phyloP scores from a whole-genome alignment of 2,888 invertebrate species.

The Hydroisotoma schaefferi region DNA sequence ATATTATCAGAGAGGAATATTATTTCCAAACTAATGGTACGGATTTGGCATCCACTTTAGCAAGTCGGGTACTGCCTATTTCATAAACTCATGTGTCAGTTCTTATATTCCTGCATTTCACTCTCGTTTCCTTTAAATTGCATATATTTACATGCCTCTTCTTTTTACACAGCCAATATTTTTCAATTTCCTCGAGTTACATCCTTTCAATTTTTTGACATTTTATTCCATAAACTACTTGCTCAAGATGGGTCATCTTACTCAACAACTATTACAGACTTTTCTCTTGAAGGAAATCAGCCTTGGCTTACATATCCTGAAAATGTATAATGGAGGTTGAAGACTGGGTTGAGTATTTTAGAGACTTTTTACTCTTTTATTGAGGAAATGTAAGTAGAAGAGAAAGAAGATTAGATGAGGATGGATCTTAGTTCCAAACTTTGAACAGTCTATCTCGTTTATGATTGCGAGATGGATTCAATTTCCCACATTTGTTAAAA shows the following conservation, averaged over 20 bases:
- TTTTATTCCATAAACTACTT: neutral
- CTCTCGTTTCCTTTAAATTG: slow-evolving; percentile 13
- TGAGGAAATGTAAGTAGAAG: neutral
- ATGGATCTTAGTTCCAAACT: slow-evolving; percentile 10
- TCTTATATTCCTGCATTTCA: slow-evolving; percentile 12
- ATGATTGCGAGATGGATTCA: too few relatives aligned
- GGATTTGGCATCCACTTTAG: too few relatives aligned
- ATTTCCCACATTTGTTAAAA: too few relatives aligned
- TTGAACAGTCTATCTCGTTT: neutral
- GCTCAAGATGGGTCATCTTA: neutral
- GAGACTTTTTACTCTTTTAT: slow-evolving; percentile 7
- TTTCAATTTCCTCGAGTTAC: slow-evolving; percentile 43
- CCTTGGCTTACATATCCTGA: too few relatives aligned
- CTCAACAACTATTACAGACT: neutral
- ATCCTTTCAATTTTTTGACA: slow-evolving; percentile 5
- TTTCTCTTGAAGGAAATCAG: neutral
- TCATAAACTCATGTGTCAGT: slow-evolving; percentile 3
- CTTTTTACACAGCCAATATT: slow-evolving; percentile 33
- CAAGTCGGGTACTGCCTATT: too few relatives aligned
- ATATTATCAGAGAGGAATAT: too few relatives aligned
- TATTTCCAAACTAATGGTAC: too few relatives aligned
- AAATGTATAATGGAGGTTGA: neutral
- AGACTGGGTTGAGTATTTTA: slow-evolving; percentile 4
- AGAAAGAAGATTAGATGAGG: neutral
- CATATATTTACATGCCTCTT: slow-evolving; percentile 8